Evolutionary conservation across 2,113 vertebrate genomes (phyloP).

Genomic region (Odontophorus gujanensis): DNA sequence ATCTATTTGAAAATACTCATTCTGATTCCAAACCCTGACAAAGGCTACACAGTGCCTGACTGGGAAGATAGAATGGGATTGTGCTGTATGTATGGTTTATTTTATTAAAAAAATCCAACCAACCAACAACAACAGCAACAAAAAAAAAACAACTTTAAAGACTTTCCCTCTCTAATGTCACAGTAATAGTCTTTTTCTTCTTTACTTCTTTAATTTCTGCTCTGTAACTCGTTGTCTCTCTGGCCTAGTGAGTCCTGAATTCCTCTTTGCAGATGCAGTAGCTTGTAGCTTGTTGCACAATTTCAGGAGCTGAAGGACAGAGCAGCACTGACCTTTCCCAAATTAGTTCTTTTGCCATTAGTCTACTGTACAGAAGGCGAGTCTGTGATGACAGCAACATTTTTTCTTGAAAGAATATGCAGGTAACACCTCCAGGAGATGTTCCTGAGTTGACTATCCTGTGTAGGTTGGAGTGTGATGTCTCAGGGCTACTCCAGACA

Average conservation of each 20-base stretch:
- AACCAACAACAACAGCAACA: too few species aligned
- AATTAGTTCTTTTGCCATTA: neutral
- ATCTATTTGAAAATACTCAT: neutral
- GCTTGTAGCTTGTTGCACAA: neutral
- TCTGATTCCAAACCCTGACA: neutral
- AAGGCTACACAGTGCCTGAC: neutral
- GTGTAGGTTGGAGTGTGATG: neutral
- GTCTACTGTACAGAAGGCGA: neutral
- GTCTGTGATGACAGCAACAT: neutral
- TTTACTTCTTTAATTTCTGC: neutral
- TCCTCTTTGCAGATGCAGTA: slow-evolving; percentile 1
- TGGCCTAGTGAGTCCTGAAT: neutral
- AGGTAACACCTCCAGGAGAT: neutral
- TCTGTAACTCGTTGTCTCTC: neutral
- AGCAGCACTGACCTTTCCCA: neutral
- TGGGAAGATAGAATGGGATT: neutral
- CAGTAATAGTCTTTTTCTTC: neutral
- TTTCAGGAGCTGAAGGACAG: neutral
- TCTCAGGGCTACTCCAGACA: neutral
- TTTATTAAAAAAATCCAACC: too few species aligned
- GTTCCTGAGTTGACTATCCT: neutral
- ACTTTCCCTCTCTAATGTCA: neutral
- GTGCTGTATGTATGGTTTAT: neutral
- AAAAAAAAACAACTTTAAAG: neutral
- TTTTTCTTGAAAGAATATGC: neutral